Evolutionary conservation across 53 echinoderm and acorn worm genomes (phyloP), one percentile per base, ranked within the genome.

Genomic region (Actinopyga echinites): DNA sequence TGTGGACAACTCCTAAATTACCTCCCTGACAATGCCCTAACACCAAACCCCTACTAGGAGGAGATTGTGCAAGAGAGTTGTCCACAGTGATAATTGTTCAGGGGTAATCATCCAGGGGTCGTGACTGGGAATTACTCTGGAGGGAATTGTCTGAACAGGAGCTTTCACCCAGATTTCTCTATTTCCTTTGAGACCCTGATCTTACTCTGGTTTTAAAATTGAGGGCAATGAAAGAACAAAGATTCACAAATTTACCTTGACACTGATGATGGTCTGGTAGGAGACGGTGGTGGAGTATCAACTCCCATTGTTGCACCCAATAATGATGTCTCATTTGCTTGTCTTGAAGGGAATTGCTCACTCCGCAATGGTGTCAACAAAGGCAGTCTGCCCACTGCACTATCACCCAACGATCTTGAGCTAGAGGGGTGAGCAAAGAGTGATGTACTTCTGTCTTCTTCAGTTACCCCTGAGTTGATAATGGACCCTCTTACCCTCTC

Each of bases 271-370:
- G 1, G 35, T 22, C n/a, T 34, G 6, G 68, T 68, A 12, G 68
- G 68, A 68, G 68, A 68, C 6, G 68, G 68, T 36, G 68, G 68
- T 20, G 68, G 68, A 0, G 68, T 68, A 36, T 68, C 68, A 34
- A 34, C 34, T 32, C 35, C 10, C 12, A 12, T 34, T 20, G 68
- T 17, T 68, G 68, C 68, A 37, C 32, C 68, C 30, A 68, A 33
- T 4, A 68, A 68, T 15, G 49, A 49, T 0, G 15, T 17, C 49
- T 49, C 49, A 15, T 49, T 17, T 49, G 15, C 17, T 49, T 49
- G 49, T 49, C 9, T 49, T 49, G 49, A 4, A 15, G 49, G 17
- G 15, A 49, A 15, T 15, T 15, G 49, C 13, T 13, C n/a, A n/a
- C n/a, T n/a, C n/a, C 63, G 31, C 35, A 20, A 31, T 6, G 30